These are phyloP conservation scores for Knipowitschia caucasica DNA, from an alignment of 2,797 vertebrate species.

Conservation along the genomic window DNA sequence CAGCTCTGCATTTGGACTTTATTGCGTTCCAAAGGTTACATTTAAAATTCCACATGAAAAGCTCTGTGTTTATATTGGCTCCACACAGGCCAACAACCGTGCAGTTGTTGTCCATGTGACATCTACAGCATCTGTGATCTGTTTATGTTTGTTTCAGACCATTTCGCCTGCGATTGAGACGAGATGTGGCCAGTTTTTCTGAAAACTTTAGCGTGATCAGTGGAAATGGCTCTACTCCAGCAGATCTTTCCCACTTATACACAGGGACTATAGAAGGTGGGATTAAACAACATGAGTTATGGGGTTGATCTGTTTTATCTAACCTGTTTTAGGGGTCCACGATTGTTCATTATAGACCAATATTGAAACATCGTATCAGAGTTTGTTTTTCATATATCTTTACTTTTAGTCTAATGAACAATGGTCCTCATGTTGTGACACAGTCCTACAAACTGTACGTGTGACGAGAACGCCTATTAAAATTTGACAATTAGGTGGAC, in stretches of 20 bases:
- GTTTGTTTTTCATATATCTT: too few relatives aligned
- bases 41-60: background rate
- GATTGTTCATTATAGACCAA: too few relatives aligned
- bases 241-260: constrained; percentile 77
- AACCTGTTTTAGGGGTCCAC: too few relatives aligned
- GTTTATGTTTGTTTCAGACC: constrained; percentile 51
- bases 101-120: constrained; percentile 9
- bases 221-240: constrained; percentile 34
- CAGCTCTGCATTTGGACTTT: constrained; percentile 65
- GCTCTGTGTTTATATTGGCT: constrained; percentile 4
- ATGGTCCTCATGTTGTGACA: too few relatives aligned
- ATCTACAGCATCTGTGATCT: constrained; percentile 32
- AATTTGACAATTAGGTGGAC: too few relatives aligned
- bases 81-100: background rate
- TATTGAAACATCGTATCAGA: too few relatives aligned
- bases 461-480: too few relatives aligned
- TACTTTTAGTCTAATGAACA: too few relatives aligned
- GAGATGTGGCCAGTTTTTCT: constrained; percentile 62
- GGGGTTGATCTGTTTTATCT: too few relatives aligned
- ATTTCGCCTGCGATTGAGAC: constrained; percentile 73
- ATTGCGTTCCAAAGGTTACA: constrained; percentile 72
- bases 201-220: constrained; percentile 60
- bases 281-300: constrained; percentile 2
- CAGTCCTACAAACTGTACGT: too few relatives aligned
- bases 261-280: constrained; percentile 77